Conservation (phyloP, 2,888 invertebrate genomes). For the Callosobruchus maculatus region DNA sequence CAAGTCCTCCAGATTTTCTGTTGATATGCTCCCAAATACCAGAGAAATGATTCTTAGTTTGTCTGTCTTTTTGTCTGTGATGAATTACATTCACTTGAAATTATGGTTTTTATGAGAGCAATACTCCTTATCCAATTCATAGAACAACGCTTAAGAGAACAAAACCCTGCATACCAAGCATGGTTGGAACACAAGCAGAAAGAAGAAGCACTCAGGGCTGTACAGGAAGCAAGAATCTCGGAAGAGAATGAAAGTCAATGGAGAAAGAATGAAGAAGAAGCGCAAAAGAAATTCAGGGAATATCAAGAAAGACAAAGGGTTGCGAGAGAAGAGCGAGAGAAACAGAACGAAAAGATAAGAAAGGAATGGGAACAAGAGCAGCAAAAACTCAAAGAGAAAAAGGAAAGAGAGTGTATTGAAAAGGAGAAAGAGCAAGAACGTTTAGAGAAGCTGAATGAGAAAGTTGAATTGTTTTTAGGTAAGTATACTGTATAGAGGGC, state of each 20-base stretch:
- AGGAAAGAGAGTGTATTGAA: constrained; percentile 56
- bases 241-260: constrained; percentile 61
- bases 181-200: constrained; percentile 54
- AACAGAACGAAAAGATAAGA: constrained; percentile 58
- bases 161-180: constrained; percentile 52
- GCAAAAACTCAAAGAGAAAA: constrained; percentile 54
- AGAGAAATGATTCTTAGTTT: too few species aligned
- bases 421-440: constrained; percentile 48
- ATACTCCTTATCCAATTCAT: constrained; percentile 3
- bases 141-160: constrained; percentile 46
- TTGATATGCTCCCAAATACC: too few species aligned
- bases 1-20: too few species aligned
- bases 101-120: too few species aligned
- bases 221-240: constrained; percentile 56
- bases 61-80: too few species aligned
- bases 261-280: constrained; percentile 61
- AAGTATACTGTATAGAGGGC: background rate
- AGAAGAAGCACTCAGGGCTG: constrained; percentile 50
- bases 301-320: constrained; percentile 57
- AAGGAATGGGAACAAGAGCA: constrained; percentile 70
- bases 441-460: constrained; percentile 40
- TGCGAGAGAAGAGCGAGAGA: constrained; percentile 56
- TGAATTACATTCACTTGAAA: too few species aligned
- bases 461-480: constrained; percentile 26
- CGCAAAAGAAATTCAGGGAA: constrained; percentile 62